Base-by-base conservation (phyloP, 2,888 invertebrate species). In the Drosophila suboccidentalis region DNA sequence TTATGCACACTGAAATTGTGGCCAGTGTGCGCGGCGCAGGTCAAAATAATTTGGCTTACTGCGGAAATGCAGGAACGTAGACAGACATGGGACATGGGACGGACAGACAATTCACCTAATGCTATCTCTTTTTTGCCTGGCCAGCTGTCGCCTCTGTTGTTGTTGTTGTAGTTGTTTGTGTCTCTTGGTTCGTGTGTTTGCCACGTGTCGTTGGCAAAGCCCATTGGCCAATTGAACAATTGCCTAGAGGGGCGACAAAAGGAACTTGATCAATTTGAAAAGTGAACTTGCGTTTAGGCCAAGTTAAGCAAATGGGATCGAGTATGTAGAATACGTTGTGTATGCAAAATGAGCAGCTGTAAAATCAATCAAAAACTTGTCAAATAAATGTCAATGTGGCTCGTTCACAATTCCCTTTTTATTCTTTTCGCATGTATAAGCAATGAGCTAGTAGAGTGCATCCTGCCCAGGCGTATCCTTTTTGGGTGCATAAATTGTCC, bases 301-400 rank as follows among this genome's bases (percentile, higher is more conserved):
- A 59, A 38, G 15, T 44, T 43, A 36, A 19, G 13, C 38, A 26
- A 51, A 38, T 51, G 49, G 0, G n/a, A 13, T 36, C 13, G n/a
- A 11, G 11, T 46, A 39, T 51, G 54, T 32, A 17, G 13, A 8
- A n/a, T 13, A 10, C n/a, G 39, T 46, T 39, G 11, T 47, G 32
- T 51, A 70, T 70, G 80, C 82, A 73, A 63, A 50, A 32, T 4
- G 54, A 69, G 82, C 90, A 90, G 90, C 89, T 90, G 90, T 90
- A 90, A 87, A 90, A 90, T 90, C 90, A 90, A 88, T 90, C 90
- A 87, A 84, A 88, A 86, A 78, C 78, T 90, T 90, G 90, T 90
- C 90, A 90, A 90, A 90, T 90, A 90, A 90, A 90, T 80, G 90
- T 90, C 90, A 84, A 74, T 62, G 43, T 19, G 43, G 43, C 19